Percentiles rank a stretch among this genome's conserved stretches.
Evolutionary conservation across 2,797 vertebrate genomes (phyloP).

Genomic region (Botia kubotai): DNA sequence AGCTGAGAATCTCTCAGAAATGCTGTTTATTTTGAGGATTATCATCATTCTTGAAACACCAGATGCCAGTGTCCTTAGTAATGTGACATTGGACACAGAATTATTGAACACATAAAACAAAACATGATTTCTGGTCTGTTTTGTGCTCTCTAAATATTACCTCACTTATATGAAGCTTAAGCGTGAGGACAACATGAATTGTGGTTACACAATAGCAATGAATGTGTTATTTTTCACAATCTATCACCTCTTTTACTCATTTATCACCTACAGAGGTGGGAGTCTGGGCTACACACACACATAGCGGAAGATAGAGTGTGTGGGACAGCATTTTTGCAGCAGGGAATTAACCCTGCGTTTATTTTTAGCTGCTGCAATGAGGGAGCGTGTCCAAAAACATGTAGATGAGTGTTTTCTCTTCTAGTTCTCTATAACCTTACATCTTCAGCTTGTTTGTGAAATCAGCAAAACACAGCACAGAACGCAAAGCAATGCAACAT

Average conservation of each 20-base stretch:
- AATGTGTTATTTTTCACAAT: conserved; percentile 51
- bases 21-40: background rate
- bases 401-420: conserved; percentile 60
- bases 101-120: conserved; percentile 16
- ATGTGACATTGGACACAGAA: conserved; percentile 19
- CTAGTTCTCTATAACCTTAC: conserved; percentile 45
- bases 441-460: conserved; percentile 29
- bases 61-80: background rate
- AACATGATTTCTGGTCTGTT: conserved; percentile 7
- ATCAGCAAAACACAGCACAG: conserved; percentile 30
- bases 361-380: conserved; percentile 75
- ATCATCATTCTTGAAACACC: background rate
- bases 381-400: conserved; percentile 67
- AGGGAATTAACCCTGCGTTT: conserved; percentile 74
- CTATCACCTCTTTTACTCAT: conserved; percentile 50
- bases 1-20: background rate
- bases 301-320: conserved; percentile 58
- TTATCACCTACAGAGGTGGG: conserved; percentile 55
- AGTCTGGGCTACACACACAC: conserved; percentile 32
- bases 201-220: conserved; percentile 34
- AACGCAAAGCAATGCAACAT: background rate
- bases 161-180: conserved; percentile 12
- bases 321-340: conserved; percentile 71
- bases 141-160: conserved; percentile 27
- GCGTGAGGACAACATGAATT: conserved; percentile 25